phyloP scores from a whole-genome alignment of 2,797 vertebrate species.

The Acanthornis magna region DNA sequence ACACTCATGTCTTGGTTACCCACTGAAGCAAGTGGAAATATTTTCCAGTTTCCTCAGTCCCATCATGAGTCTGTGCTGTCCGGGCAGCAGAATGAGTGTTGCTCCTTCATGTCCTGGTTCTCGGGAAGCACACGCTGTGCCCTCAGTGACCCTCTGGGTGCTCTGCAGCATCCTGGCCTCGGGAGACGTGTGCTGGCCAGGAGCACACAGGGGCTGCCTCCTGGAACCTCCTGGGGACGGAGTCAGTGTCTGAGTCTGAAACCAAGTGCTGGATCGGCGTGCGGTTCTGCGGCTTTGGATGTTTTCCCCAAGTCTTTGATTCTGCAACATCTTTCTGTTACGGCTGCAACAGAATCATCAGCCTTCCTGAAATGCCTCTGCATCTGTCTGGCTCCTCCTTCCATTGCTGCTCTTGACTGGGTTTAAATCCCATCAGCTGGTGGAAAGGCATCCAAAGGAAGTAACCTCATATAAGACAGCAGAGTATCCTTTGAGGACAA shows the following conservation, averaged over 20 bases:
- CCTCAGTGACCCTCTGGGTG: neutral
- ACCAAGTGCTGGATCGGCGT: neutral
- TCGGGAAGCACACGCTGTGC: too few species aligned
- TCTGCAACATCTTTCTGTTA: neutral
- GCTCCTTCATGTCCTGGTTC: neutral
- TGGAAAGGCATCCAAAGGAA: neutral
- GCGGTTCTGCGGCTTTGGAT: neutral
- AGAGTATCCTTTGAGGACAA: neutral
- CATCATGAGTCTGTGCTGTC: neutral
- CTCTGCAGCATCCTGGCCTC: neutral
- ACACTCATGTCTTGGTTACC: neutral
- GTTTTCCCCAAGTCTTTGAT: neutral
- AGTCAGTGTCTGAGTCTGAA: too few species aligned
- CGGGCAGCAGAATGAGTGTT: neutral
- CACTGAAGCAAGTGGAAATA: neutral
- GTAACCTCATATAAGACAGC: neutral
- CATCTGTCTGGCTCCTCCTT: neutral
- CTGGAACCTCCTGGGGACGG: neutral
- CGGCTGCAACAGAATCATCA: neutral
- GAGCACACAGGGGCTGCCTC: neutral
- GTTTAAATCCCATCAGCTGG: neutral
- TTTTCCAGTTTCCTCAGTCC: neutral
- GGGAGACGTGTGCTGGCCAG: neutral
- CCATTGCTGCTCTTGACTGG: neutral
- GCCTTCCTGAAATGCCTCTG: neutral